Evolutionary conservation across 2,113 vertebrate genomes (phyloP).

Genomic region (Nyctereutes procyonoides): DNA sequence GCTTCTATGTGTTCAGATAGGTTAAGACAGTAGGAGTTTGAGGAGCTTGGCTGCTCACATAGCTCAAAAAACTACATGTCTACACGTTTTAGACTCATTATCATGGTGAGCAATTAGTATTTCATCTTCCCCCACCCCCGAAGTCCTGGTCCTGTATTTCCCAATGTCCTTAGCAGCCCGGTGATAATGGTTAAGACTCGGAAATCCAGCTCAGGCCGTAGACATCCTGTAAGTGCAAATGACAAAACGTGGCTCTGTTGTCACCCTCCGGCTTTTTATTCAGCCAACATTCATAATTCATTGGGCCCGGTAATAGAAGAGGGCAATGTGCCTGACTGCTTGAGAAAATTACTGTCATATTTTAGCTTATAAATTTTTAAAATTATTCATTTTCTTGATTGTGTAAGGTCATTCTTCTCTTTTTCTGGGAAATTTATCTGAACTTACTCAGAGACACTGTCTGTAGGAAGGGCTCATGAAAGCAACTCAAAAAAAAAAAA

Average conservation of each 20-base stretch:
- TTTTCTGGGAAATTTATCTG: conserved; percentile 56
- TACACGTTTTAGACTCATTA: conserved; percentile 44
- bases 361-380: conserved; percentile 82
- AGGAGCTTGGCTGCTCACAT: background rate
- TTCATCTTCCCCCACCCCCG: background rate
- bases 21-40: background rate
- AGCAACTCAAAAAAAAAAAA: conserved; percentile 34
- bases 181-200: conserved; percentile 67
- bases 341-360: conserved; percentile 84
- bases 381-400: conserved; percentile 83
- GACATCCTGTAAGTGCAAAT: conserved; percentile 77
- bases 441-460: conserved; percentile 40
- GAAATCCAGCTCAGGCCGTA: conserved; percentile 66
- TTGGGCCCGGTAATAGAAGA: conserved; percentile 78
- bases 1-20: conserved; percentile 48
- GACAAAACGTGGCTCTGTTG: conserved; percentile 72
- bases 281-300: conserved; percentile 86
- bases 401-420: conserved; percentile 63
- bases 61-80: background rate
- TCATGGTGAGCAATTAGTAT: conserved; percentile 64
- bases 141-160: conserved; percentile 50
- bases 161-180: conserved; percentile 61
- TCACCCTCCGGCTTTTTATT: conserved; percentile 83
- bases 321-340: conserved; percentile 76
- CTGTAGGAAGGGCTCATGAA: conserved; percentile 51